phyloP scores from a whole-genome alignment of 2,888 invertebrate species.

The Lasioglossum lativentre region DNA sequence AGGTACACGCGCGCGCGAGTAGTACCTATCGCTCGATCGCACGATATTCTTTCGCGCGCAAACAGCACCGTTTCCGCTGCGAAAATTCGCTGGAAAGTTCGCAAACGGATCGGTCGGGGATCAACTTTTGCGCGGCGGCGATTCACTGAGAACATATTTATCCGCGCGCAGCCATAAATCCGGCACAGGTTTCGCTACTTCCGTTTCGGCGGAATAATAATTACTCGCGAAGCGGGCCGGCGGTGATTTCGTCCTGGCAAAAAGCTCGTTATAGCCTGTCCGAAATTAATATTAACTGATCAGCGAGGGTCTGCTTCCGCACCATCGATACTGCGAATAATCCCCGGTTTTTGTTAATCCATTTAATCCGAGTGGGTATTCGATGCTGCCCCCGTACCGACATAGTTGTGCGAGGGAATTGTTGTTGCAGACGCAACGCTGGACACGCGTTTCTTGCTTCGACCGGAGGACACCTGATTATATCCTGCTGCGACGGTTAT shows the following conservation, averaged over 20 bases:
- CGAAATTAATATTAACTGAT: constrained; percentile 66
- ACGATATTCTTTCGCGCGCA: neutral
- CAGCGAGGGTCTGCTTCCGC: constrained; percentile 40
- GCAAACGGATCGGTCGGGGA: neutral
- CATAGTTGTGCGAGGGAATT: constrained; percentile 44
- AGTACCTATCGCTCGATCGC: neutral
- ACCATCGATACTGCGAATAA: constrained; percentile 57
- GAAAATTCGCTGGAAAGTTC: neutral
- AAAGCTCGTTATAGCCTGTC: constrained; percentile 38
- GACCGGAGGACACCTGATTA: constrained; percentile 31
- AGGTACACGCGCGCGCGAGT: neutral
- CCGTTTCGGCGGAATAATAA: constrained; percentile 25
- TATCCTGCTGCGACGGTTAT: neutral
- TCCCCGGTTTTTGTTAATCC: constrained; percentile 53
- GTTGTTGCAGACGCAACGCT: constrained; percentile 52
- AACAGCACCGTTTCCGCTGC: neutral
- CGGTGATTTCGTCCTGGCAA: constrained; percentile 54
- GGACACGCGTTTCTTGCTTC: constrained; percentile 56
- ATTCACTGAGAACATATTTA: neutral
- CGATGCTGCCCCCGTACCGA: constrained; percentile 15
- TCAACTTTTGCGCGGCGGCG: neutral
- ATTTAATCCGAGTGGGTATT: constrained; percentile 67
- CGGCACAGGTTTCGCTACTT: neutral
- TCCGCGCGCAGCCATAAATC: neutral
- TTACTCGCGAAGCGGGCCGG: constrained; percentile 19